phyloP scores from a whole-genome alignment of 2,797 vertebrate species.

The Fringilla coelebs region DNA sequence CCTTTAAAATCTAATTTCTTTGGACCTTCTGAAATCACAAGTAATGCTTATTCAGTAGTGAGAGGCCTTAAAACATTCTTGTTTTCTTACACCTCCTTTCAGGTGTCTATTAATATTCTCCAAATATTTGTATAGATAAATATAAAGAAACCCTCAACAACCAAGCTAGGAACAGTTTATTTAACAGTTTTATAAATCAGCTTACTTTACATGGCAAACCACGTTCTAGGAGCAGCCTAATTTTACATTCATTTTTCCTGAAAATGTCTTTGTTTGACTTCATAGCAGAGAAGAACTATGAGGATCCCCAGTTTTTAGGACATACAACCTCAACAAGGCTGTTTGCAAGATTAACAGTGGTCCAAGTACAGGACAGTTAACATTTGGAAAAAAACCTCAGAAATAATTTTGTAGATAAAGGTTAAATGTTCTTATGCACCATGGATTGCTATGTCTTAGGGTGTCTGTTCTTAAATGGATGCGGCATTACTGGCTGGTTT shows the following conservation, averaged over 20 bases:
- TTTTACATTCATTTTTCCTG: neutral
- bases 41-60: neutral
- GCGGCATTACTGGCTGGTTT: neutral
- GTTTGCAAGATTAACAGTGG: neutral
- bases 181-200: neutral
- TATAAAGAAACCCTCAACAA: neutral
- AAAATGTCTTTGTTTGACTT: neutral
- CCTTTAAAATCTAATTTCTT: neutral
- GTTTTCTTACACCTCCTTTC: neutral
- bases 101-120: neutral
- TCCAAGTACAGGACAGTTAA: neutral
- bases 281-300: neutral
- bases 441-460: neutral
- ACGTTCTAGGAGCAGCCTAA: neutral
- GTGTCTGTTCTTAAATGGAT: neutral
- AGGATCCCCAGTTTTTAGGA: neutral
- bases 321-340: fast-evolving
- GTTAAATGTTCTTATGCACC: neutral
- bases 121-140: neutral
- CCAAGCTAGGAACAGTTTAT: neutral
- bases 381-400: neutral
- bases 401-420: neutral
- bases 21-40: neutral
- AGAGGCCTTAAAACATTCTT: neutral
- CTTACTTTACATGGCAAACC: neutral